Conservation (phyloP, 1,140 invertebrate species). For the Zophobas morio region DNA sequence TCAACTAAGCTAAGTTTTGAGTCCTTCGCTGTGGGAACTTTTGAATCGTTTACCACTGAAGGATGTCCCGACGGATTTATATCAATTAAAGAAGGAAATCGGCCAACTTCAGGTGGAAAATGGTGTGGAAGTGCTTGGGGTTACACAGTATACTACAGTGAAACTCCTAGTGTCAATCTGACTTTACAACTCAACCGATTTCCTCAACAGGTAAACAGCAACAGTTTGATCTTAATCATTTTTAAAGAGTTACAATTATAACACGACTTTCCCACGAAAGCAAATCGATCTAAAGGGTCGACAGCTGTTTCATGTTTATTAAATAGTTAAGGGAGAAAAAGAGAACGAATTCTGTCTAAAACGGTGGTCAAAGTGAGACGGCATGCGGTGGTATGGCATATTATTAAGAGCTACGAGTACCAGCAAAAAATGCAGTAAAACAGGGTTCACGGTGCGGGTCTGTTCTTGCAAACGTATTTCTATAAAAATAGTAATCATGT, state of each 20-base stretch:
- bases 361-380: too few species aligned
- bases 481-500: too few species aligned
- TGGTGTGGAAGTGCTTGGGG: conserved; percentile 90
- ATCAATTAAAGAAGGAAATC: conserved; percentile 80
- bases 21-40: conserved; percentile 82
- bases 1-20: conserved; percentile 79
- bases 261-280: background rate
- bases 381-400: too few species aligned
- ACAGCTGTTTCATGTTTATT: too few species aligned
- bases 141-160: conserved; percentile 88
- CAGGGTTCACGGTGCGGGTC: too few species aligned
- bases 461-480: too few species aligned
- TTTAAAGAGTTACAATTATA: background rate
- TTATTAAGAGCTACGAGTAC: too few species aligned
- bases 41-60: conserved; percentile 81
- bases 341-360: too few species aligned
- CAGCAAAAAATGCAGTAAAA: too few species aligned
- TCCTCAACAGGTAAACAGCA: conserved; percentile 77
- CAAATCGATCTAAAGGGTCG: background rate
- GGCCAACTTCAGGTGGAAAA: conserved; percentile 81
- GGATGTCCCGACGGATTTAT: conserved; percentile 87
- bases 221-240: conserved; percentile 51
- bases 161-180: conserved; percentile 83
- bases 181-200: conserved; percentile 79
- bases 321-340: too few species aligned